phyloP scores from a whole-genome alignment of 2,797 vertebrate species.

The Pantherophis vulpinus region DNA sequence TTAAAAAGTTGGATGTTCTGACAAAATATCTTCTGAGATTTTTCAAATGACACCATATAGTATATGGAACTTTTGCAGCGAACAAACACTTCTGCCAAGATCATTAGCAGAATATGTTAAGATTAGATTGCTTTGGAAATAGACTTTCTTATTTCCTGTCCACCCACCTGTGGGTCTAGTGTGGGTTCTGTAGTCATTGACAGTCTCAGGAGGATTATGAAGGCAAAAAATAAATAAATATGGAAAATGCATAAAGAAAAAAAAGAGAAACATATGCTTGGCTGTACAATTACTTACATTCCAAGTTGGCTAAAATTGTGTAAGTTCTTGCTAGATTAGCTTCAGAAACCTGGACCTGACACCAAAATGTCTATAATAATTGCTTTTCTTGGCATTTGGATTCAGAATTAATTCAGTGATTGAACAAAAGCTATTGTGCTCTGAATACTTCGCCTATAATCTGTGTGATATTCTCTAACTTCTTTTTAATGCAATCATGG shows the following conservation, averaged over 20 bases:
- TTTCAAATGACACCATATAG: slow-evolving; percentile 60
- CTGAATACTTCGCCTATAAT: slow-evolving; percentile 79
- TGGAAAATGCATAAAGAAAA: slow-evolving; percentile 70
- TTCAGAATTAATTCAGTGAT: slow-evolving; percentile 84
- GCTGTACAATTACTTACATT: slow-evolving; percentile 49
- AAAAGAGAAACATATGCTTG: slow-evolving; percentile 49
- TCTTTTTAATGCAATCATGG: slow-evolving; percentile 80
- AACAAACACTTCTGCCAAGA: slow-evolving; percentile 59
- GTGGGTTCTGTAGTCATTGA: slow-evolving; percentile 65
- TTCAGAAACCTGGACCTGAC: slow-evolving; percentile 81
- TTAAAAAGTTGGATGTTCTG: slow-evolving; percentile 55
- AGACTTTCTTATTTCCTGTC: slow-evolving; percentile 63
- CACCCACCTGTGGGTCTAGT: slow-evolving; percentile 66
- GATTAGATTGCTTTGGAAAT: slow-evolving; percentile 62
- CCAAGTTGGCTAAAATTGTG: slow-evolving; percentile 57
- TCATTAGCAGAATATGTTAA: slow-evolving; percentile 67
- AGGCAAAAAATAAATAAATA: slow-evolving; percentile 60
- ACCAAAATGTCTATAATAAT: slow-evolving; percentile 80
- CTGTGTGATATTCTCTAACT: slow-evolving; percentile 69
- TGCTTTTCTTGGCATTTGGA: slow-evolving; percentile 87
- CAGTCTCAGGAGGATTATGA: slow-evolving; percentile 60
- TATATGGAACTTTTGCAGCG: slow-evolving; percentile 56
- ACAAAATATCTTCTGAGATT: slow-evolving; percentile 35
- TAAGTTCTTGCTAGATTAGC: slow-evolving; percentile 64
- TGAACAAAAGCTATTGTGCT: slow-evolving; percentile 79